Conservation (phyloP, 2,888 invertebrate genomes). For the Acanthosepion esculentum region DNA sequence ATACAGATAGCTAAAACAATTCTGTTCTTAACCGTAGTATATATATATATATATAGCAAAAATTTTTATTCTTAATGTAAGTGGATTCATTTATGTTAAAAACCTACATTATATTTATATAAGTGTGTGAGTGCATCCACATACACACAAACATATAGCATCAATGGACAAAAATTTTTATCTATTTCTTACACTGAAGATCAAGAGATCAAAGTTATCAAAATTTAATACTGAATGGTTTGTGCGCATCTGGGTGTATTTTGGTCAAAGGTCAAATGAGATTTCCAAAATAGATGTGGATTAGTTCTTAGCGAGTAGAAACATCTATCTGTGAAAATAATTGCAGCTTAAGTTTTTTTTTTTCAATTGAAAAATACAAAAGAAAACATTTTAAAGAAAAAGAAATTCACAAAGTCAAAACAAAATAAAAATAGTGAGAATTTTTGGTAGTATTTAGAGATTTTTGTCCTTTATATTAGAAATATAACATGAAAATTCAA, state of each 20-base stretch:
- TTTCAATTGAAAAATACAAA: background rate
- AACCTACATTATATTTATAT: no score
- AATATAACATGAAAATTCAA: no score
- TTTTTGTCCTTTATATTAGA: background rate
- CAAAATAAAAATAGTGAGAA: background rate
- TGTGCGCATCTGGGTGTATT: background rate
- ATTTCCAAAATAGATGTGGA: background rate
- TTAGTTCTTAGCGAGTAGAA: background rate
- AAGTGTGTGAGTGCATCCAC: no score
- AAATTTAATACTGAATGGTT: background rate
- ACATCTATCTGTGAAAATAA: background rate
- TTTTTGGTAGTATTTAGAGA: background rate
- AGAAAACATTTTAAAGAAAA: background rate
- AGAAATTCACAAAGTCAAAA: background rate
- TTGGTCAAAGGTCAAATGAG: background rate
- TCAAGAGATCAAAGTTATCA: constrained; percentile 4
- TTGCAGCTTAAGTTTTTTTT: background rate
- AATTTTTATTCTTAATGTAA: no score
- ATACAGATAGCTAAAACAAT: no score
- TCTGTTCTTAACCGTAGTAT: no score
- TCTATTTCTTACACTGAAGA: background rate
- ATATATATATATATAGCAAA: no score
- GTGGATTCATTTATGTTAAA: no score
- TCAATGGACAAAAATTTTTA: no score
- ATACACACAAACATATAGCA: no score